Evolutionary conservation across 2,888 invertebrate species (phyloP), one percentile per base, ranked within the genome.

Genomic region (Troilus luridus): DNA sequence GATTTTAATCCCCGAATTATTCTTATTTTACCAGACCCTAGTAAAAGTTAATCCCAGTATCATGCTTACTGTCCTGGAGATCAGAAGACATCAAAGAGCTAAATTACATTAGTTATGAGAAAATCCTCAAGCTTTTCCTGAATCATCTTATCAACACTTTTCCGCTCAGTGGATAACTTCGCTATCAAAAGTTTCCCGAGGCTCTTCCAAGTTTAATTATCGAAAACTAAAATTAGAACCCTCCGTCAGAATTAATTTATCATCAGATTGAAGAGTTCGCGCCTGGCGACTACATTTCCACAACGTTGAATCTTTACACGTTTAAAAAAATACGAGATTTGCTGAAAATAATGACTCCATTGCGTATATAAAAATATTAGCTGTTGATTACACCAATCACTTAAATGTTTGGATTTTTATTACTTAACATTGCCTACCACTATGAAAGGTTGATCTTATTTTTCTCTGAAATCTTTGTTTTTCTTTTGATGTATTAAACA

Each of bases 121-220:
- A 67, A 67, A 27, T 67, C 67, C 67, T 67, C 5, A 27, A 67
- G 12, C 67, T 27, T 59, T 67, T 67, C 67, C 7, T 3, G 67
- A 67, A 67, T 27, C 67, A 67, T 67, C 67, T 67, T 24, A 27
- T 67, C 67, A 67, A 67, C 67, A 67, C 67, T 67, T 67, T 67
- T 67, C 67, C 67, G 24, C 67, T 67, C 67, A 14, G 24, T 67
- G 67, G 12, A 67, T 67, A 67, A 67, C 67, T 67, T 67, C 24
- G 24, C 67, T 24, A 67, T 67, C 67, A 67, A 67, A 67, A 67
- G 24, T 67, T 67, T 27, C 14, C 67, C 24, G 67, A 27, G 14
- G 24, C 11, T 7, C 67, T 67, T 19, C 12, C 14, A 67, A 24
- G 67, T 67, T 67, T 67, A 67, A 67, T 67, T 67, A 67, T 67